Base-by-base conservation (phyloP, 2,113 vertebrate genomes). In the Nothobranchius kuhntae region DNA sequence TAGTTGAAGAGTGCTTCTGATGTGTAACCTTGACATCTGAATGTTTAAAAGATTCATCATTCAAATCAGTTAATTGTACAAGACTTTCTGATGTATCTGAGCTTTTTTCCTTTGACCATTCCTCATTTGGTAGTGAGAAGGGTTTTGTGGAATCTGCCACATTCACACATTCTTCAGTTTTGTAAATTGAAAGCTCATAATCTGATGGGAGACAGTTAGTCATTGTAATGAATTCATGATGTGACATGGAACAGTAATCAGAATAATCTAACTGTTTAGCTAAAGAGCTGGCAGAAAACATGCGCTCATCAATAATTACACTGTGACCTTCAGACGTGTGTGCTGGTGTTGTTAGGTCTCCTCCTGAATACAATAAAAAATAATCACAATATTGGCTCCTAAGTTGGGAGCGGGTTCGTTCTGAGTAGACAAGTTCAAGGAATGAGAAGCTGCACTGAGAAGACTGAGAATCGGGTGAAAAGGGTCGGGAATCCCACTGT, bases 401-500 rank as follows among this genome's bases (percentile, higher is more conserved):
- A 14, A 91, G 83, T 67, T 88, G 56, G 15, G 65, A 55, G 13
- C 86, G 80, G 7, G 60, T 30, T 61, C 77, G 50, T 78, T 89
- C 83, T 68, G 87, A 87, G 13, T 84, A 64, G n/a, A 86, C 38
- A 14, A 90, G 75, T 40, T 91, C 90, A 75, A 90, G 82, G 76
- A 91, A 91, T 67, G 90, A 89, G 50, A 86, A 90, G 85, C 89
- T 91, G 58, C 81, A 87, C 65, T 89, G 86, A 70, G 88, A 88
- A 17, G 66, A 68, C 30, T 85, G 72, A 30, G 89, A 89, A 45
- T 87, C 85, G 59, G 87, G 86, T 30, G 89, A 87, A 38, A 44
- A 77, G 50, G 87, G 71, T 60, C 78, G 62, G 12, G 4, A 56
- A 63, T 82, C 68, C 6, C 1, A 46, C 3, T 85, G 67, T 57